phyloP scores from a whole-genome alignment of 2,797 vertebrate genomes.

The Euphonia xanthogaster region DNA sequence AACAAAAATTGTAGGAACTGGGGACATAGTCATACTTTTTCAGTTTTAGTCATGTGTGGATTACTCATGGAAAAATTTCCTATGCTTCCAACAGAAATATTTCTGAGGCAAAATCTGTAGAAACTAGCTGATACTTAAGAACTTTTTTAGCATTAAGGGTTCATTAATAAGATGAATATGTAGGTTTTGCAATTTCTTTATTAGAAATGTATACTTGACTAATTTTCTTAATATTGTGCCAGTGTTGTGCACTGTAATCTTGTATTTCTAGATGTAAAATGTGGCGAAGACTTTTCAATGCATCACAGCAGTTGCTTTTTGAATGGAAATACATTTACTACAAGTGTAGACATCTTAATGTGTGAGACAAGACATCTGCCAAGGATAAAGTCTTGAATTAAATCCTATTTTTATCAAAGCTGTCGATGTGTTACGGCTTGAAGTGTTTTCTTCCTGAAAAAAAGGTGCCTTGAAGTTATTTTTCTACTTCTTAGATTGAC shows the following conservation, averaged over 20 bases:
- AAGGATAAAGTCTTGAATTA: not conserved
- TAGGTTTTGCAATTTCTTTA: not conserved
- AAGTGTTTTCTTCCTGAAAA: not conserved
- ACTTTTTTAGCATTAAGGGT: not conserved
- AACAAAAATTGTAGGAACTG: not conserved
- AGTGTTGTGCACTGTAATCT: not conserved
- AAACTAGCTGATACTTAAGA: not conserved
- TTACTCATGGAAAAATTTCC: not conserved
- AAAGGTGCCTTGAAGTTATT: not conserved
- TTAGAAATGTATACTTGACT: not conserved
- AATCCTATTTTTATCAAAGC: not conserved
- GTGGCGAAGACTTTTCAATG: not conserved
- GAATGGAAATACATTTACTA: not conserved
- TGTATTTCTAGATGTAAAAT: not conserved
- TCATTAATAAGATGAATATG: not conserved
- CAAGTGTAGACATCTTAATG: not conserved
- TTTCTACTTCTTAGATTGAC: not conserved
- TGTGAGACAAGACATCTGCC: not conserved
- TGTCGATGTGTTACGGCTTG: not conserved
- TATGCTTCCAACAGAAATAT: not conserved
- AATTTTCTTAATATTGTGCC: not conserved
- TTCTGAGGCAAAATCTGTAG: not conserved
- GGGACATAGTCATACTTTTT: not conserved
- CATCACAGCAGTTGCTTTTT: not conserved
- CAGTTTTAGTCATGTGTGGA: not conserved